Percentiles rank a stretch among this genome's conserved stretches.
Conservation (phyloP, 1,140 invertebrate genomes). For the Dendrolimus punctatus region DNA sequence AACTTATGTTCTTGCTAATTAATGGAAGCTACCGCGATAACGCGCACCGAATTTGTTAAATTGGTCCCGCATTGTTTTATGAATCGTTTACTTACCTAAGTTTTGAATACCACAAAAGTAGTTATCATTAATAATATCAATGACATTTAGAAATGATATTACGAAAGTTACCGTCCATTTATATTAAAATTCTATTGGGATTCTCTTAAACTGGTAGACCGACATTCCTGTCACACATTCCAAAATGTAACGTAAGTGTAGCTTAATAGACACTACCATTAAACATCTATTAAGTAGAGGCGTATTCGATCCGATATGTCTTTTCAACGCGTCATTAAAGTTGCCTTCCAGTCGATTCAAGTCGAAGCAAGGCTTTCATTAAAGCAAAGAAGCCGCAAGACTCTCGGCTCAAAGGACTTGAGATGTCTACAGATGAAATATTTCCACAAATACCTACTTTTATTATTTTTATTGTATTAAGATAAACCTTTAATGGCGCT, state of each 20-base stretch:
- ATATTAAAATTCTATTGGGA: background rate
- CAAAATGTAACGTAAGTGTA: background rate
- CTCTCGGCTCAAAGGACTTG: constrained; percentile 30
- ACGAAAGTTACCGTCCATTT: too few species aligned
- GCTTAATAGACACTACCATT: background rate
- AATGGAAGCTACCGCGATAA: constrained; percentile 57
- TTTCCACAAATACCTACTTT: constrained; percentile 55
- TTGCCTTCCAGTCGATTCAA: constrained; percentile 38
- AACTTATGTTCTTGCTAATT: constrained; percentile 65
- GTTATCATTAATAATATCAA: too few species aligned
- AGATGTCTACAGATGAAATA: constrained; percentile 49
- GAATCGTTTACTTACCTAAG: constrained; percentile 21
- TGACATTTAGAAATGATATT: too few species aligned
- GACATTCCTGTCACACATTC: background rate
- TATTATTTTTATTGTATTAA: constrained; percentile 65
- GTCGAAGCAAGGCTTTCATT: constrained; percentile 46
- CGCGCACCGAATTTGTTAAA: constrained; percentile 38
- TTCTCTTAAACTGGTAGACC: background rate
- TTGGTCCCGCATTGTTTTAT: constrained; percentile 45
- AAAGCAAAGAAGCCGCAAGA: constrained; percentile 54
- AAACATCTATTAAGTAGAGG: constrained; percentile 3
- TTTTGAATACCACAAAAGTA: background rate
- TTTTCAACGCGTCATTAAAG: constrained; percentile 47
- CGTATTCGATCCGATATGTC: constrained; percentile 10
- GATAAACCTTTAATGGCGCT: constrained; percentile 65